Base-by-base conservation (phyloP, 2,113 vertebrate genomes). In the Plecotus auritus region DNA sequence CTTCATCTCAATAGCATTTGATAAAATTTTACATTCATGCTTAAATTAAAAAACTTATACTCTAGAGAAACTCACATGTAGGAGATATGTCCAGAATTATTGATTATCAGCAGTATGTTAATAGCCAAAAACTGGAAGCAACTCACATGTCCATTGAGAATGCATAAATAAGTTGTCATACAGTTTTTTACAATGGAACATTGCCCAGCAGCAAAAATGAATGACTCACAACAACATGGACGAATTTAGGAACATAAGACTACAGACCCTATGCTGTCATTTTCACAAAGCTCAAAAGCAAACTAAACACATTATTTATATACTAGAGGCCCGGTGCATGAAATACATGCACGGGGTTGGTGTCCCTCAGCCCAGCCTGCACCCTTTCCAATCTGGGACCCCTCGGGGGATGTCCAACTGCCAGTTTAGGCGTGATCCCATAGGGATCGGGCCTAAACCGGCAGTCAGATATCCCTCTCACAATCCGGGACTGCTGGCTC, bases 201-300 rank as follows among this genome's bases (percentile, higher is more conserved):
- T 64, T 64, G 84, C 11, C 32, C 51, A 77, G n/a, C 16, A 88
- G 77, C 28, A 85, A 85, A 74, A 90, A 49, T 72, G 72, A 70
- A 51, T 26, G n/a, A 69, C 61, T 77, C 72, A 94, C 17, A 87
- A 78, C 5, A 64, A 81, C 7, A 26, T 9, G 13, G 77, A 89
- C 54, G 17, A 90, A 80, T 85, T 61, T 40, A 85, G 61, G 66
- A 90, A 90, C 61, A 45, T 64, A 70, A n/a, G n/a, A 85, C 18
- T 45, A 86, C 0, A 95, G 30, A 90, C 13, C 69, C 47, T 56
- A 67, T 22, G 40, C 49, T 26, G 74, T 26, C 69, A 86, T 23
- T 80, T 96, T 54, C 64, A 70, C 47, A 28, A 87, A 54, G 47
- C 51, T 77, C n/a, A 76, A 93, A 87, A 95, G 13, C 22, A 90